Evolutionary conservation across 2,888 invertebrate species (phyloP).

Genomic region (Andrena haemorrhoa): DNA sequence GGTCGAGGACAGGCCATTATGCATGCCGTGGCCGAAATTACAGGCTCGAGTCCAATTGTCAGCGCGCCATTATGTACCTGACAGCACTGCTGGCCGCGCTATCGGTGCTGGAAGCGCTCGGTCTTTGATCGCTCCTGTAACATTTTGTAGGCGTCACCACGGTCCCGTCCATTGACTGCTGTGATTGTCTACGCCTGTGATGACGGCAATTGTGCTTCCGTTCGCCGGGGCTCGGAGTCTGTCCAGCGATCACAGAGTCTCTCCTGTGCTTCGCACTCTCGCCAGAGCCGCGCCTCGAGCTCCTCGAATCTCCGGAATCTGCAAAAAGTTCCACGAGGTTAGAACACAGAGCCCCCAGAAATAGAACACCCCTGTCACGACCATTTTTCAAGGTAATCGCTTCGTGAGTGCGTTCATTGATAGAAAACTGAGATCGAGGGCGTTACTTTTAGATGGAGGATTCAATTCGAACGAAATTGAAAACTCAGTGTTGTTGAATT

Average conservation of each 20-base stretch:
- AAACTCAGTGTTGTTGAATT: too few species aligned
- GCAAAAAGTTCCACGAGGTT: neutral
- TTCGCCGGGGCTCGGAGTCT: constrained; percentile 77
- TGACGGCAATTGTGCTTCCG: constrained; percentile 82
- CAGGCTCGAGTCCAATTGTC: constrained; percentile 3
- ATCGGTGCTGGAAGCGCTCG: constrained; percentile 90
- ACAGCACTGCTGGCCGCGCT: constrained; percentile 81
- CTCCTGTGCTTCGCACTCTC: constrained; percentile 90
- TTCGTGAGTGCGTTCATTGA: too few species aligned
- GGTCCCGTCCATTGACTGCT: constrained; percentile 80
- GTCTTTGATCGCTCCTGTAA: constrained; percentile 89
- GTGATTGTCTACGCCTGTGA: constrained; percentile 83
- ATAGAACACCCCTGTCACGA: neutral
- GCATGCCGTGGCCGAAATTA: constrained; percentile 13
- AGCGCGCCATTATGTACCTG: constrained; percentile 71
- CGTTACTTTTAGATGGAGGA: too few species aligned
- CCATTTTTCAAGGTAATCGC: too few species aligned
- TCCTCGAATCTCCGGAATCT: constrained; percentile 88
- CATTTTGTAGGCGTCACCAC: constrained; percentile 83
- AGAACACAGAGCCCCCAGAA: neutral
- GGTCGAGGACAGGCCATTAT: neutral
- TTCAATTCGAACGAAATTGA: too few species aligned
- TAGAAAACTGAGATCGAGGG: too few species aligned
- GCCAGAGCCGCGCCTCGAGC: constrained; percentile 88
- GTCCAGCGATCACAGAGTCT: constrained; percentile 86